Conservation (phyloP, 1,140 invertebrate genomes). For the Trachymyrmex septentrionalis region DNA sequence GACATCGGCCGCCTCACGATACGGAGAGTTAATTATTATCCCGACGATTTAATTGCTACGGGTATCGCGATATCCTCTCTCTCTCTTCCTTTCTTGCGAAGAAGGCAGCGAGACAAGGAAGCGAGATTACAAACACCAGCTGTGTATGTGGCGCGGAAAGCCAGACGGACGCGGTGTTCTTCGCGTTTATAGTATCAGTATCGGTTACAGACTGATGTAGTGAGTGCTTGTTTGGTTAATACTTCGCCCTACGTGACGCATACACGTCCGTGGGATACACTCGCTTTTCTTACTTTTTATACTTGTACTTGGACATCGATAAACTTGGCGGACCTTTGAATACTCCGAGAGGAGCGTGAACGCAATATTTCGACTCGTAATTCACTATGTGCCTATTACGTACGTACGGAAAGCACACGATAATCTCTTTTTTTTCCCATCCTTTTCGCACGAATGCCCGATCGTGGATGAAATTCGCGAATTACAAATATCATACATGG, state of each 20-base stretch:
- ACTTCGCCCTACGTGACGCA: conserved; percentile 26
- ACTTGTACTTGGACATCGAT: conserved; percentile 13
- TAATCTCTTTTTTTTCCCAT: not conserved
- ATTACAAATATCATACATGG: not conserved
- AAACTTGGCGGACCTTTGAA: not conserved
- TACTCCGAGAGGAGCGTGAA: not conserved
- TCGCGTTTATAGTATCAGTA: conserved; percentile 70
- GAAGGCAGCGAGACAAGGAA: not conserved
- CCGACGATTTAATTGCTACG: conserved; percentile 84
- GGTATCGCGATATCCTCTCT: conserved; percentile 73
- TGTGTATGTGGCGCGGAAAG: conserved; percentile 69
- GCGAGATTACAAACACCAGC: conserved; percentile 57
- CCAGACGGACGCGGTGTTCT: conserved; percentile 47
- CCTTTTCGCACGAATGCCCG: not conserved
- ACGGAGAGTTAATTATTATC: conserved; percentile 84
- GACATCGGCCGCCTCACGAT: conserved; percentile 78
- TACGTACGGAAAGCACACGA: not conserved
- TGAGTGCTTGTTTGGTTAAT: conserved; percentile 63
- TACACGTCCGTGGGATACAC: conserved; percentile 35
- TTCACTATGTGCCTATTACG: not conserved
- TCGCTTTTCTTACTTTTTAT: not conserved
- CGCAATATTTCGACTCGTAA: conserved; percentile 7
- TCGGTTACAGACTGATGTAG: conserved; percentile 70
- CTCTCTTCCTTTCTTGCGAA: conserved; percentile 30
- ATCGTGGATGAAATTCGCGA: not conserved